Base-by-base conservation (phyloP, 2,888 invertebrate genomes). In the Sturmia bella region DNA sequence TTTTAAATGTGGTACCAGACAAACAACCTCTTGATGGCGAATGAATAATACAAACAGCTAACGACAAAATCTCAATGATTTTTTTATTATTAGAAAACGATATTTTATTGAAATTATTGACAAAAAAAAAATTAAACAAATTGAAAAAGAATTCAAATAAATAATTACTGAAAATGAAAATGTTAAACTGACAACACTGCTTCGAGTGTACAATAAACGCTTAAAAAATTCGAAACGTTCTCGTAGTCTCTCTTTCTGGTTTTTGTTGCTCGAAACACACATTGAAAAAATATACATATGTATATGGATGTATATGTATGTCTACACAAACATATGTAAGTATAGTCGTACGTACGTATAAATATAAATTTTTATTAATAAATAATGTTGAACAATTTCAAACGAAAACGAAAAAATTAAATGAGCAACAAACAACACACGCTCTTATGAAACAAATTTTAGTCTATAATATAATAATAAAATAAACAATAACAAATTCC, bases 401-500 rank as follows among this genome's bases (percentile, higher is more conserved):
- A 77, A 24, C 41, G 45, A 69, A 70, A 69, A 61, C 41, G 41
- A 17, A 32, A 32, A 41, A 80, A 63, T 54, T 52, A 78, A 57
- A 59, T 59, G 52, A 73, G 73, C 32, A 68, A 79, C 59, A 75
- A n/a, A 52, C 32, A 39, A 39, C 32, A 68, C 66, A 61, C 64
- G 48, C 78, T 78, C 64, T 72, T 78, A 66, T 64, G 72, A 72
- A 81, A 81, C 74, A 77, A 63, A 56, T 61, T 59, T 79, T 57
- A 66, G 64, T 66, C 52, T 56, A 64, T 21, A 68, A 43, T 15
- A 54, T 17, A 48, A 72, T 64, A 78, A 52, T 64, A 59, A 61
- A 74, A 74, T 45, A 74, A 74, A 69, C 45, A 73, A 79, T 77
- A 73, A 80, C 75, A 80, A 75, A 72, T 61, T 72, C 32, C 72